Percentiles rank a stretch among this genome's conserved stretches.
Conservation (phyloP, 2,113 vertebrate genomes). For the Grammomys dolichurus region DNA sequence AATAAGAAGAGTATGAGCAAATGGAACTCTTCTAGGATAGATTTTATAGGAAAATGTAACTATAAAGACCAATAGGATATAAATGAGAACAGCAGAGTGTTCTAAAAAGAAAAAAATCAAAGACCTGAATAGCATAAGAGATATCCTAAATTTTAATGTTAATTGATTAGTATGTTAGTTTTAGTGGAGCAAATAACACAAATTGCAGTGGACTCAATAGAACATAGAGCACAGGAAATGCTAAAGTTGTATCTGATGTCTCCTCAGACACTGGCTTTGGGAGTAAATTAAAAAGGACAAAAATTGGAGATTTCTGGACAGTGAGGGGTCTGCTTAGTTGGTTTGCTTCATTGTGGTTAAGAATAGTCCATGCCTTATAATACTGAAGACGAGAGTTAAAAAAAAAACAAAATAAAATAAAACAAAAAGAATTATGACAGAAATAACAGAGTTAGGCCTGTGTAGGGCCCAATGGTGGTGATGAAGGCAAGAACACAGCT, state of each 20-base stretch:
- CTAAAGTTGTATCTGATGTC: not conserved
- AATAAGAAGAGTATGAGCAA: not conserved
- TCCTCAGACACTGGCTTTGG: conserved; percentile 17
- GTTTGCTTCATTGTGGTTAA: conserved; percentile 30
- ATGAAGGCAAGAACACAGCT: not conserved
- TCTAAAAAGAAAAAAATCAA: not conserved
- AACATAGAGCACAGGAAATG: not conserved
- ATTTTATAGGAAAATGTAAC: not conserved
- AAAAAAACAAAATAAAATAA: too few relatives aligned
- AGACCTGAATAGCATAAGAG: not conserved
- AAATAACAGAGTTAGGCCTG: not conserved
- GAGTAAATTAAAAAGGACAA: not conserved
- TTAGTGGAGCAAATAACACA: not conserved
- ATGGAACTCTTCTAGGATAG: not conserved
- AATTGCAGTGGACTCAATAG: not conserved
- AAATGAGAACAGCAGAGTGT: not conserved
- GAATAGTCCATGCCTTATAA: not conserved
- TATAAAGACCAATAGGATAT: not conserved
- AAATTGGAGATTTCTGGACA: not conserved
- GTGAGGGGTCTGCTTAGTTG: conserved; percentile 21
- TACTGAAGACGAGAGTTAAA: not conserved
- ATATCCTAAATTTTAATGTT: not conserved
- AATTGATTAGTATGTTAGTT: not conserved
- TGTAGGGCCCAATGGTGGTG: not conserved
- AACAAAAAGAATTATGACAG: not conserved